Conservation (phyloP, 2,113 vertebrate genomes). For the Chionomys nivalis region DNA sequence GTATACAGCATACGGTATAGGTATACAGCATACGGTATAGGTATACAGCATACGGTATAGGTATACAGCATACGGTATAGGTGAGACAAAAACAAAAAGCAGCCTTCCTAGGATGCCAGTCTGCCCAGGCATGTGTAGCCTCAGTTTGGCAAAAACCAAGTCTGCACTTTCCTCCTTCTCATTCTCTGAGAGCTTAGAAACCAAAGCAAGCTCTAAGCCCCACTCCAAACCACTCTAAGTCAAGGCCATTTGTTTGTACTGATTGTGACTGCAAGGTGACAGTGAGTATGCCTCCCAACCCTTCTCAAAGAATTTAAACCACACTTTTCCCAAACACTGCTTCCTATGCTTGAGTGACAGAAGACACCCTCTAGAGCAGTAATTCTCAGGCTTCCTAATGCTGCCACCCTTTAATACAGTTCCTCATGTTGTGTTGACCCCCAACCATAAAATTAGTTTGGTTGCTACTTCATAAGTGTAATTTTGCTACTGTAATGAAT, state of each 20-base stretch:
- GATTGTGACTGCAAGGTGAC: neutral
- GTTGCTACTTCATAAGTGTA: neutral
- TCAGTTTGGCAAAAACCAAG: neutral
- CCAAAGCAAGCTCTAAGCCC: neutral
- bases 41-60: neutral
- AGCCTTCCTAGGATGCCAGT: neutral
- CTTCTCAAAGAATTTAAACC: constrained; percentile 28
- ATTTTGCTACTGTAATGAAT: neutral
- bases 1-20: neutral
- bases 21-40: too few species aligned
- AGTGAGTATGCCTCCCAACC: neutral
- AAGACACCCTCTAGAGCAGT: neutral
- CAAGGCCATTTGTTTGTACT: neutral
- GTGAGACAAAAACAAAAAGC: neutral
- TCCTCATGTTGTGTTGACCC: neutral
- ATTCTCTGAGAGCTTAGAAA: neutral
- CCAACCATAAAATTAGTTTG: neutral
- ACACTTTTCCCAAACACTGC: neutral
- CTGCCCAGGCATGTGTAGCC: neutral
- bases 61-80: neutral
- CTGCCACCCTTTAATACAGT: neutral
- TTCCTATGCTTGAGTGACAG: neutral
- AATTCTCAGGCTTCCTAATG: neutral
- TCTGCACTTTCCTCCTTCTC: neutral
- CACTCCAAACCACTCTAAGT: neutral